phyloP scores from a whole-genome alignment of 2,797 vertebrate genomes.

The Basileuterus tristriatus region DNA sequence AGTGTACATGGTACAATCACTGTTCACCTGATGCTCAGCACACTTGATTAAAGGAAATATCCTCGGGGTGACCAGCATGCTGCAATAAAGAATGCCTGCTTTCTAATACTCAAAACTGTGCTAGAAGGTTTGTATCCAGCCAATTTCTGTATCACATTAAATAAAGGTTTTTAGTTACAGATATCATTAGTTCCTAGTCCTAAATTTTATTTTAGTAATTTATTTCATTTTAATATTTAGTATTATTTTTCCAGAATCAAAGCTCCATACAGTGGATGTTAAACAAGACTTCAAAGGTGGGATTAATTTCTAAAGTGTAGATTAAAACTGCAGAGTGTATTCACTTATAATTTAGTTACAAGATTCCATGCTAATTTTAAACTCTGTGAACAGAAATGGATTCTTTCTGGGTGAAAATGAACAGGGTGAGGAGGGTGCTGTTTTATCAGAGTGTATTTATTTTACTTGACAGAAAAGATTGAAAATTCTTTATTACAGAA shows the following conservation, averaged over 20 bases:
- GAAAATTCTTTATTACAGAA: neutral
- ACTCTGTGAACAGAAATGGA: neutral
- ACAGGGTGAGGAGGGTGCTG: neutral
- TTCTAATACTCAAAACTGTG: neutral
- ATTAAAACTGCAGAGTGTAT: neutral
- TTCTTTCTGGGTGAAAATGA: neutral
- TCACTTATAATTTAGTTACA: neutral
- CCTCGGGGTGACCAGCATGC: rapidly evolving
- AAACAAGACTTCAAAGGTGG: neutral
- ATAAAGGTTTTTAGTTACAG: neutral
- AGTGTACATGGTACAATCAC: too few species aligned
- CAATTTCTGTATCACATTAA: neutral
- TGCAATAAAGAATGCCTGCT: neutral
- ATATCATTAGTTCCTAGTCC: neutral
- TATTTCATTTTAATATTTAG: neutral
- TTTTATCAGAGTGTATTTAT: neutral
- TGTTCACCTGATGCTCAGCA: neutral
- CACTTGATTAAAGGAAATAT: neutral
- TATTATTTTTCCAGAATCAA: neutral
- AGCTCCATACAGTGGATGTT: neutral
- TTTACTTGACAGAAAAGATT: neutral
- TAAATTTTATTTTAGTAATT: neutral
- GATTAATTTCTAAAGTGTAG: neutral
- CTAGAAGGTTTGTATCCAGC: neutral
- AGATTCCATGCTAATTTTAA: neutral